Percentiles rank a stretch among this genome's conserved stretches.
Evolutionary conservation across 1,140 invertebrate genomes (phyloP).

Genomic region (Acromyrmex heyeri): DNA sequence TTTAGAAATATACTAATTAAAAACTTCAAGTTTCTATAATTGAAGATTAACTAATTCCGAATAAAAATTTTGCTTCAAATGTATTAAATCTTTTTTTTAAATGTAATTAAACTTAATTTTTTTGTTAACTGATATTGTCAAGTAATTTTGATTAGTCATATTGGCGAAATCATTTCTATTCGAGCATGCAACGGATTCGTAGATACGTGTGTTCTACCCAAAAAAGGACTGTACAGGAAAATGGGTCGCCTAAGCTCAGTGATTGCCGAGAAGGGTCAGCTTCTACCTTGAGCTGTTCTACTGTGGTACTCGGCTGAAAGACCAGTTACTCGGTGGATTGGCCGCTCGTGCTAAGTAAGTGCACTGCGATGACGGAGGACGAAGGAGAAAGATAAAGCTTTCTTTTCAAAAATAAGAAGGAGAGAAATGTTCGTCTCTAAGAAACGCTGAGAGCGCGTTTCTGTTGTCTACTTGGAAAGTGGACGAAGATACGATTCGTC

Average conservation of each 20-base stretch:
- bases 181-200: slow-evolving; percentile 11
- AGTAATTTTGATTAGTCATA: background rate
- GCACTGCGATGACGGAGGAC: slow-evolving; percentile 39
- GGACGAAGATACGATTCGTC: slow-evolving; percentile 11
- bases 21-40: background rate
- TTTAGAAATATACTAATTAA: background rate
- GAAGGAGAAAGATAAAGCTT: slow-evolving; percentile 59
- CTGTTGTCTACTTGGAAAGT: slow-evolving; percentile 27
- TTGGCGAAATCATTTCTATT: slow-evolving; percentile 8
- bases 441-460: slow-evolving; percentile 19
- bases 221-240: slow-evolving; percentile 30
- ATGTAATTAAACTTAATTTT: background rate
- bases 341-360: slow-evolving; percentile 64
- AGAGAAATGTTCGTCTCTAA: slow-evolving; percentile 8
- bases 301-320: slow-evolving; percentile 43
- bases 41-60: background rate
- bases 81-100: background rate
- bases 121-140: background rate
- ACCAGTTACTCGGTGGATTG: slow-evolving; percentile 61
- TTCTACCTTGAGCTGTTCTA: slow-evolving; percentile 24
- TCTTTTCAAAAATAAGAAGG: slow-evolving; percentile 32
- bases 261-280: slow-evolving; percentile 46
- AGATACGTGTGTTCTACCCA: slow-evolving; percentile 4
- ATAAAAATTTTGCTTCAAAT: slow-evolving; percentile 1
- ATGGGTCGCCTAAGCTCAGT: slow-evolving; percentile 38